Conservation (phyloP, 1,140 invertebrate species). For the Harpegnathos saltator region DNA sequence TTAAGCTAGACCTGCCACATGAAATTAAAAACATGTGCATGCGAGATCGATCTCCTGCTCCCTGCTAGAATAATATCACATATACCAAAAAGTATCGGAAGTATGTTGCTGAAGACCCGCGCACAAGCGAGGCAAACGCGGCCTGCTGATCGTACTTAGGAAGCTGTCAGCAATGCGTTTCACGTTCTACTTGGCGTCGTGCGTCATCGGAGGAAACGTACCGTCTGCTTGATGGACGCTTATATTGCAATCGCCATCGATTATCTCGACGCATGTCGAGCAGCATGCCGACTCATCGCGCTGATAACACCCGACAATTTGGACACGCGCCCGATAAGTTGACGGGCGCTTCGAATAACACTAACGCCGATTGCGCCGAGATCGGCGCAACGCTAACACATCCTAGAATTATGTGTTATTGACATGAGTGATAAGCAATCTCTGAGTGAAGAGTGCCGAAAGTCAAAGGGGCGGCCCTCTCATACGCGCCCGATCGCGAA, state of each 20-base stretch:
- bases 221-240: conserved; percentile 9
- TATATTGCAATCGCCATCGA: conserved; percentile 43
- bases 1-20: too few relatives aligned
- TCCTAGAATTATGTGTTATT: conserved; percentile 2
- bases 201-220: not conserved
- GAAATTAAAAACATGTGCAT: not conserved
- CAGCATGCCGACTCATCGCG: conserved; percentile 1
- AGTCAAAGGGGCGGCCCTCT: not conserved
- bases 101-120: not conserved
- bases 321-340: conserved; percentile 32
- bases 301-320: conserved; percentile 54
- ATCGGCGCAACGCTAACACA: not conserved
- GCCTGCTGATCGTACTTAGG: not conserved
- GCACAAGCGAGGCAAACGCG: not conserved
- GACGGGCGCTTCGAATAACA: conserved; percentile 17
- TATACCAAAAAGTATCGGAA: not conserved
- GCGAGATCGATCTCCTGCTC: not conserved
- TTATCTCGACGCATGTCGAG: conserved; percentile 44
- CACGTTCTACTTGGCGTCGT: not conserved
- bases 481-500: not conserved
- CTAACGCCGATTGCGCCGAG: conserved; percentile 15
- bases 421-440: not conserved
- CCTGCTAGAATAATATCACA: not conserved
- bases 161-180: not conserved
- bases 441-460: not conserved